Evolutionary conservation across 1,140 invertebrate species (phyloP), one percentile per base, ranked within the genome.

Genomic region (Bombus confusus): DNA sequence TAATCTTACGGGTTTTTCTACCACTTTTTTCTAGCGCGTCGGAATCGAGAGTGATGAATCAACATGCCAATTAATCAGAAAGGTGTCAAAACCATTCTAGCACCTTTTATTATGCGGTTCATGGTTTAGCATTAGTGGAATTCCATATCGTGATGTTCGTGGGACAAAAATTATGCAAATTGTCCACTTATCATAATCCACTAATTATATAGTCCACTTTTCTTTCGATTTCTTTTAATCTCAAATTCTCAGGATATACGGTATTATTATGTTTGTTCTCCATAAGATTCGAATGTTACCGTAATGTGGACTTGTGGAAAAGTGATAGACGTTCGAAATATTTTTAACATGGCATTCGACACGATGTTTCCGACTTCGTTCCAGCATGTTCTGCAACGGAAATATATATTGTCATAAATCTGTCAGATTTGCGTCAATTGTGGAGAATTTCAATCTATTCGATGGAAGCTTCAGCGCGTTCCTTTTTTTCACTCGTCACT

Each of bases 1-100:
- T 43, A 83, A 83, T 83, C 64, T 43, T 59, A 3, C 28, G 47
- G 28, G 37, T 71, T 77, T 79, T 72, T 77, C 43, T n/a, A 41
- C 3, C n/a, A 9, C 6, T 6, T 64, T 31, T 34, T 34, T 18
- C n/a, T n/a, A n/a, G 10, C 12, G 28, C 12, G 10, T n/a, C 9
- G 59, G 12, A 13, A n/a, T 52, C 34, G 64, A 1, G 74, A 41
- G 3, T 31, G 47, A 78, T 64, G n/a, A 78, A 83, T 28, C 15
- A 4, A 15, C 43, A 8, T 68, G 10, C 3, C 74, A 28, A 71
- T 78, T 83, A 69, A 77, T 83, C 82, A 83, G 8, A 41, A 78
- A 59, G 0, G 12, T 57, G 64, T 78, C 82, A 78, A 15, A 34
- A 78, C 28, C 82, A 34, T 57, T 77, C 57, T 3, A n/a, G 18